Evolutionary conservation across 1,140 invertebrate genomes (phyloP), one percentile per base, ranked within the genome.

Genomic region (Dinoponera quadriceps): DNA sequence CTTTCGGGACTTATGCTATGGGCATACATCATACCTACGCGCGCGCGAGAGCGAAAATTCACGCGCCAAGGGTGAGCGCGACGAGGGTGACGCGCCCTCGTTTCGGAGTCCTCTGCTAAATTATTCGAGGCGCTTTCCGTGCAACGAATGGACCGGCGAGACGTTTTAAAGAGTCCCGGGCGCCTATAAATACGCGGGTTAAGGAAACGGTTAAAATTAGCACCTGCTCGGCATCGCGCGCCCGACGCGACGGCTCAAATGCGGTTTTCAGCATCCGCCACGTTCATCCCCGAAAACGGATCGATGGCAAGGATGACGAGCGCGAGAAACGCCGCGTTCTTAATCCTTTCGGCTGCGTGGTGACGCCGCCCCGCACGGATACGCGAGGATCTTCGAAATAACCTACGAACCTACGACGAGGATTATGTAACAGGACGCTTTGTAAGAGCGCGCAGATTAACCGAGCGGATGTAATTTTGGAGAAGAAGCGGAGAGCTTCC

Each of bases 131-230:
- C 83, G 83, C 83, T 87, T 77, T 87, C 60, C 83, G 68, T 65
- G 59, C 84, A 84, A 89, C 87, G 88, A 88, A 89, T 88, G 87
- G 88, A 85, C 87, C 88, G 88, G 63, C 72, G 81, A 87, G 81
- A 84, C 86, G 86, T 85, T 89, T 87, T 87, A 86, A 89, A 91
- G 85, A 87, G 84, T 86, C 85, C 75, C 85, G 87, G 77, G 55
- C 85, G 83, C 71, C 86, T 91, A 91, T 90, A 91, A 91, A 91
- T 91, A 91, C 86, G 60, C 62, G 63, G 85, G 88, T 90, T 89
- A 90, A 90, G 85, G 90, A 90, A 91, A 90, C 87, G 85, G 87
- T 90, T 91, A 91, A 91, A 91, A 91, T 91, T 91, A 91, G 89
- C 83, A 82, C 65, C 65, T 69, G 78, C 80, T 57, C 83, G 63